phyloP scores from a whole-genome alignment of 2,797 vertebrate genomes.

The Carduelis carduelis region DNA sequence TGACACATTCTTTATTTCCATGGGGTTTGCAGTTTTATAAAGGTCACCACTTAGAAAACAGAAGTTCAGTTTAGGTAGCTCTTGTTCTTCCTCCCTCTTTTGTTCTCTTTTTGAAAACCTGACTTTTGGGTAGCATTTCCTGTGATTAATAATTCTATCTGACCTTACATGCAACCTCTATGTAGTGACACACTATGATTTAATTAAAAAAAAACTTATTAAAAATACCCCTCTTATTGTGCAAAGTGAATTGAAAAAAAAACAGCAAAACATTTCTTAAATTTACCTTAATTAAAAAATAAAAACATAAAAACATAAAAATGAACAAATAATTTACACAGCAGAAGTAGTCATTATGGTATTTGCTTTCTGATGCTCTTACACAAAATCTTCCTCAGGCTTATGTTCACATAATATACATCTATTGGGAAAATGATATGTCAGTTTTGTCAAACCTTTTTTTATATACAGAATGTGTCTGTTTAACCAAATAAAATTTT shows the following conservation, averaged over 20 bases:
- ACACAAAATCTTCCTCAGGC: neutral
- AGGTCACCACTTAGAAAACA: neutral
- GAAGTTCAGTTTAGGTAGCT: neutral
- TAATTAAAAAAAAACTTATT: neutral
- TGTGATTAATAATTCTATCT: neutral
- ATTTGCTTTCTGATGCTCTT: neutral
- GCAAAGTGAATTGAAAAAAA: neutral
- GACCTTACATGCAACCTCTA: neutral
- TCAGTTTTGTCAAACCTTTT: neutral
- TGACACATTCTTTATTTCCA: neutral
- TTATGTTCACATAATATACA: neutral
- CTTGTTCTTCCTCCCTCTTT: neutral
- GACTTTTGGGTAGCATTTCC: neutral
- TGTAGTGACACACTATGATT: neutral
- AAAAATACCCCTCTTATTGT: neutral
- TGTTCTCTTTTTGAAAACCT: neutral
- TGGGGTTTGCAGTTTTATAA: neutral
- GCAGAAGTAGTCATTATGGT: neutral
- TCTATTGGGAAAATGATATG: neutral
- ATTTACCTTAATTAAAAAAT: neutral
- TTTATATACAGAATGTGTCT: neutral
- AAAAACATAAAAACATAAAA: neutral
- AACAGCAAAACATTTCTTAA: neutral
- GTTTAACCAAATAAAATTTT: neutral
- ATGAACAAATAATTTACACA: neutral